Evolutionary conservation across 2,888 invertebrate species (phyloP).

Genomic region (Ferrisia virgata): DNA sequence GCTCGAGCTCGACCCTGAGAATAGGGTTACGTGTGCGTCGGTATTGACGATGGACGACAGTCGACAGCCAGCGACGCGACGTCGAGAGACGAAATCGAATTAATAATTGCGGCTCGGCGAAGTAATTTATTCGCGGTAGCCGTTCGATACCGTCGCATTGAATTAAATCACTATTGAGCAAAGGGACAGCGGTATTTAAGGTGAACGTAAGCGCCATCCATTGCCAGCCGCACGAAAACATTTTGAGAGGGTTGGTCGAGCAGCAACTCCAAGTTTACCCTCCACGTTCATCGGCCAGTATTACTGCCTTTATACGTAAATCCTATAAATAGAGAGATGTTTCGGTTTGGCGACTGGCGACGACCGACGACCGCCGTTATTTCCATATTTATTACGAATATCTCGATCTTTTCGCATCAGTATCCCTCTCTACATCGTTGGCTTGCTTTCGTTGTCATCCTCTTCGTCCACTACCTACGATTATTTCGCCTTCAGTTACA

Average conservation of each 20-base stretch:
- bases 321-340: background rate
- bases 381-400: conserved; percentile 10
- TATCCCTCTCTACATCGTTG: background rate
- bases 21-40: background rate
- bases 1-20: background rate
- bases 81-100: background rate
- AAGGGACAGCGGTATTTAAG: background rate
- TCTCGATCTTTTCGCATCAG: background rate
- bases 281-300: background rate
- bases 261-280: background rate
- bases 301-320: background rate
- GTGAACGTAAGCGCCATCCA: background rate
- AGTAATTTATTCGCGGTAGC: background rate
- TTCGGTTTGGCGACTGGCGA: background rate
- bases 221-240: background rate
- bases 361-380: too few species aligned
- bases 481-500: background rate
- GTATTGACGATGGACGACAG: background rate
- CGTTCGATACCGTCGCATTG: background rate
- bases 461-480: too few species aligned
- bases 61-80: background rate
- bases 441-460: too few species aligned
- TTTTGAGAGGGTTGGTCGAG: background rate
- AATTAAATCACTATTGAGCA: background rate
- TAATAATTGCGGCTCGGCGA: background rate